These are phyloP conservation scores for Hylomyscus alleni DNA, from an alignment of 2,797 vertebrate species.

Conservation along the genomic window DNA sequence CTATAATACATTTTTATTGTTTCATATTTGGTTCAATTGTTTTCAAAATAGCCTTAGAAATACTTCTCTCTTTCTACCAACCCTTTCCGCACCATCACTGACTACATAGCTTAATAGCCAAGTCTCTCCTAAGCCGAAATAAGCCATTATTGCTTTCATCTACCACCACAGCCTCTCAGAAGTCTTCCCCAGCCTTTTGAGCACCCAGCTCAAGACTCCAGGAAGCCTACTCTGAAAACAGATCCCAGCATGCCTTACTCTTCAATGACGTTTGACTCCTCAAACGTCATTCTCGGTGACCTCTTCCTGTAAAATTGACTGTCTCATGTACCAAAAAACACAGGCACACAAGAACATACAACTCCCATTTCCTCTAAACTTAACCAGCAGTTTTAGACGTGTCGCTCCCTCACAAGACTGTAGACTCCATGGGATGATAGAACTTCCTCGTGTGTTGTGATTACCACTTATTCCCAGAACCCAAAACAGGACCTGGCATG, in stretches of 20 bases:
- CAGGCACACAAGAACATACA: background rate
- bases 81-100: rapidly evolving
- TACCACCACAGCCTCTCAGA: background rate
- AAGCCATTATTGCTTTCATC: background rate
- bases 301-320: background rate
- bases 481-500: background rate
- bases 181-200: background rate
- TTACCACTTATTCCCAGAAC: background rate
- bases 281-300: background rate
- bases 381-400: background rate
- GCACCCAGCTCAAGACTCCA: background rate
- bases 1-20: background rate
- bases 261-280: background rate
- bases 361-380: background rate
- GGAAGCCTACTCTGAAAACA: background rate
- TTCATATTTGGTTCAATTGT: background rate
- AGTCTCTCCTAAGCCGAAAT: background rate
- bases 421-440: background rate
- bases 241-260: background rate
- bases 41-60: constrained; percentile 7
- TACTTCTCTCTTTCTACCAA: background rate
- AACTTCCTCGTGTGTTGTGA: background rate
- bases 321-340: background rate
- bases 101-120: background rate
- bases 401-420: background rate